phyloP scores from a whole-genome alignment of 2,797 vertebrate species.

The Manis javanica region DNA sequence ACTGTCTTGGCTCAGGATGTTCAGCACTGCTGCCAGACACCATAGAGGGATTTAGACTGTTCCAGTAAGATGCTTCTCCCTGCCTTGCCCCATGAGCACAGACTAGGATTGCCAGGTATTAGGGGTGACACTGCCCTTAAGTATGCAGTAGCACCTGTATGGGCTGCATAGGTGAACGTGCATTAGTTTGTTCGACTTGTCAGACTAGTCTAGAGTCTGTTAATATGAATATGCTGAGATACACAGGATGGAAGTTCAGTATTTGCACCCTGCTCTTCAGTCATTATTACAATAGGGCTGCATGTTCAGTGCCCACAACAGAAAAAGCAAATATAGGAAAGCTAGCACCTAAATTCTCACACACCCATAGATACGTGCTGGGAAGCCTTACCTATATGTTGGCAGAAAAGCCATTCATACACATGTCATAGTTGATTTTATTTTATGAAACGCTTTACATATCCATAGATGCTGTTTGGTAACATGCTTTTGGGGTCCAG shows the following conservation, averaged over 20 bases:
- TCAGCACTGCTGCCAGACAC: neutral
- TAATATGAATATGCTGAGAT: neutral
- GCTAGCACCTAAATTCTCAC: neutral
- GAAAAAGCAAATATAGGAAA: conserved; percentile 48
- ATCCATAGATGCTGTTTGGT: neutral
- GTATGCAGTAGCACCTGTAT: neutral
- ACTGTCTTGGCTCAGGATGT: neutral
- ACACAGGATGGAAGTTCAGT: neutral
- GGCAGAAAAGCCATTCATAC: neutral
- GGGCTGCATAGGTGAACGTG: neutral
- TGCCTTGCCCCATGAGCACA: neutral
- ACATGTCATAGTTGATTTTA: neutral
- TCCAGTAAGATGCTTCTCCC: neutral
- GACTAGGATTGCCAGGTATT: neutral
- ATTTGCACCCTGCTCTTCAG: neutral
- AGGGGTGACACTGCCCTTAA: neutral
- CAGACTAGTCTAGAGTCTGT: neutral
- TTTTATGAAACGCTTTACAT: conserved; percentile 43
- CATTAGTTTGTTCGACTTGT: neutral
- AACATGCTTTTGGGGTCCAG: neutral
- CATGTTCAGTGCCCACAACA: neutral
- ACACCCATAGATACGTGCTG: neutral
- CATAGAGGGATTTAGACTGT: neutral
- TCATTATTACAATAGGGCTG: neutral
- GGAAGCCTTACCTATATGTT: neutral